phyloP scores from a whole-genome alignment of 2,888 invertebrate genomes.

The Synergus umbraculus region DNA sequence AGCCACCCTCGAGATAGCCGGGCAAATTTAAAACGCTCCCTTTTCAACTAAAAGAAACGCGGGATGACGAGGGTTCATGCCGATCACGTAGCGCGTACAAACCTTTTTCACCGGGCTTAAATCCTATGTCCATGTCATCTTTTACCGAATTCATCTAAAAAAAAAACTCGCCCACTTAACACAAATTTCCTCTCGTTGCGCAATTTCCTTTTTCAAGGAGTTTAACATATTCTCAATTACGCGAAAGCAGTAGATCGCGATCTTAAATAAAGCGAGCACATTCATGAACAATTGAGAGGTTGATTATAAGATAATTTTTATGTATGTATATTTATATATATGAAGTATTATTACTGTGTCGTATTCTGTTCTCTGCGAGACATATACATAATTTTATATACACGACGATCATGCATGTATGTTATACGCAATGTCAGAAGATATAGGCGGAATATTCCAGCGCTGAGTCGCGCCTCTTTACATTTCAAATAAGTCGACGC shows the following conservation, averaged over 20 bases:
- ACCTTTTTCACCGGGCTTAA: constrained; percentile 48
- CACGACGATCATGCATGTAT: constrained; percentile 68
- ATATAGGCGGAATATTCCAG: constrained; percentile 55
- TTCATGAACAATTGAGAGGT: too few species aligned
- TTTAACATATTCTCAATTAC: neutral
- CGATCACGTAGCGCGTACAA: constrained; percentile 53
- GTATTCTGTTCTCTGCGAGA: neutral
- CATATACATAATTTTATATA: constrained; percentile 68
- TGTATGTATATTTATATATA: neutral
- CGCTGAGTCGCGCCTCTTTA: constrained; percentile 66
- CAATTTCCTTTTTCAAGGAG: neutral
- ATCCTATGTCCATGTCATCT: constrained; percentile 42
- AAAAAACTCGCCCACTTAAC: neutral
- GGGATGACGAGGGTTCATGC: constrained; percentile 61
- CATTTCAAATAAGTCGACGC: constrained; percentile 75
- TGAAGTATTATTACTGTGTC: neutral
- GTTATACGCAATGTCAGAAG: constrained; percentile 63
- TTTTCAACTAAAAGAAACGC: constrained; percentile 61
- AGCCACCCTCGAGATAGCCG: constrained; percentile 68
- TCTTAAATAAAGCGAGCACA: too few species aligned
- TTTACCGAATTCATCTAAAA: constrained; percentile 14
- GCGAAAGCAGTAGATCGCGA: too few species aligned
- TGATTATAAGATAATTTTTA: neutral
- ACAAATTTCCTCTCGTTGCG: neutral
- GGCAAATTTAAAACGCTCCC: constrained; percentile 73